Evolutionary conservation across 2,797 vertebrate genomes (phyloP).

Genomic region (Cynodonichthys magdalenae): DNA sequence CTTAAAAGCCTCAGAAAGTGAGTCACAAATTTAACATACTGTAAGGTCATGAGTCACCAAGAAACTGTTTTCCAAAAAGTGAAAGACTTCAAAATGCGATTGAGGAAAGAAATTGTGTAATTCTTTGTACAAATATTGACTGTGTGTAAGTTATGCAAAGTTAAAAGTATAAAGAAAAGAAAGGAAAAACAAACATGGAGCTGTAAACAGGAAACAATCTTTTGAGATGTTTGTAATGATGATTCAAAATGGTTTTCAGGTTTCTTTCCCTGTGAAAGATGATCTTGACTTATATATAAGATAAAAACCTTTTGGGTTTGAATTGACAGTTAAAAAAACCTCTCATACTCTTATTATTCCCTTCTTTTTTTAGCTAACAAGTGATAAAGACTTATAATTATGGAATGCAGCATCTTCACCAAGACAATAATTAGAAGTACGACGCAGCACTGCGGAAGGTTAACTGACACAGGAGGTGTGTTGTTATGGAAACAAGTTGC

Average conservation of each 20-base stretch:
- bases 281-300: slow-evolving; percentile 8
- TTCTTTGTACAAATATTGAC: neutral
- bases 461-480: slow-evolving; percentile 20
- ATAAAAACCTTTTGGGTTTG: neutral
- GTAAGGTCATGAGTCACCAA: slow-evolving; percentile 10
- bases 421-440: slow-evolving; percentile 12
- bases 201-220: neutral
- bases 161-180: too few species aligned
- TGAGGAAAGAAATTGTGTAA: neutral
- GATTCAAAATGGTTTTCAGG: neutral
- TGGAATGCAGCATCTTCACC: neutral
- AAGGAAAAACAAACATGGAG: too few species aligned
- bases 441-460: slow-evolving; percentile 23
- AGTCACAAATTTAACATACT: slow-evolving; percentile 5
- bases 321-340: neutral
- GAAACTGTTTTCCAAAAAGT: neutral
- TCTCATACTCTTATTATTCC: neutral
- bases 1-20: neutral
- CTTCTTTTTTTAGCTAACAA: neutral
- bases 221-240: neutral
- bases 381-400: neutral
- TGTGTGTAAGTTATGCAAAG: neutral
- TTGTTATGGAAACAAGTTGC: slow-evolving; percentile 54
- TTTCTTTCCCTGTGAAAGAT: neutral
- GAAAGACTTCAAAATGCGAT: neutral